Evolutionary conservation across 92 coral and sea anemone species (phyloP).

Genomic region (Scolanthus callimorphus): DNA sequence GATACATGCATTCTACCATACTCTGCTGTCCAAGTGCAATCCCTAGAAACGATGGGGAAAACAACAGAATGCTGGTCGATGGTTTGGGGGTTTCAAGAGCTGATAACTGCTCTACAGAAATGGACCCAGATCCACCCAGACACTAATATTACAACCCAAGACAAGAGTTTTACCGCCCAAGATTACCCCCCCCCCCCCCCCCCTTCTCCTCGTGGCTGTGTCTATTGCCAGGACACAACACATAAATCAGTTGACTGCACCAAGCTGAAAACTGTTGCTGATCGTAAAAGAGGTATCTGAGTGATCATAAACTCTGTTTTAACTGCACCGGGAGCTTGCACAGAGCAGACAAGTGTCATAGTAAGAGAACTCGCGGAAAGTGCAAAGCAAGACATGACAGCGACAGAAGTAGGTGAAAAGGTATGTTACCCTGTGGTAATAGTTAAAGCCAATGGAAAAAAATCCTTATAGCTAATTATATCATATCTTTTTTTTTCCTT

Average conservation of each 20-base stretch:
- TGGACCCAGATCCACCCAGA: constrained; percentile 58
- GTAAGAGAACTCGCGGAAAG: constrained; percentile 19
- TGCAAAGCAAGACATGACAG: constrained; percentile 18
- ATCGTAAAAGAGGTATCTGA: constrained; percentile 9
- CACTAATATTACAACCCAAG: neutral
- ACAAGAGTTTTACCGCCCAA: constrained; percentile 2
- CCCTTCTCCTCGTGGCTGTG: constrained; percentile 1
- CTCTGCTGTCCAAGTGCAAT: too few relatives aligned
- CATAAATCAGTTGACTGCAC: constrained; percentile 34
- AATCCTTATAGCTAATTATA: too few relatives aligned
- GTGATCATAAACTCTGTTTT: constrained; percentile 17
- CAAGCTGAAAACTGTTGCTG: constrained; percentile 3
- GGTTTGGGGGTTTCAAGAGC: constrained; percentile 59
- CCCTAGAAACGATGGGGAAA: constrained; percentile 52
- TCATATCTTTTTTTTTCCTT: too few relatives aligned
- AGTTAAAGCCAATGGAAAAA: neutral
- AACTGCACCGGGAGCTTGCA: constrained; percentile 28
- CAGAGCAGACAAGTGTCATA: constrained; percentile 16
- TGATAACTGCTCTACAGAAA: constrained; percentile 34
- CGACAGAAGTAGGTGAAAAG: neutral
- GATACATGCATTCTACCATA: too few relatives aligned
- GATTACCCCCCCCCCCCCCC: neutral
- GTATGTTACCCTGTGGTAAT: constrained; percentile 2
- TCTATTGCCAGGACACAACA: constrained; percentile 15
- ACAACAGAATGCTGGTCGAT: constrained; percentile 43